A percentile compares a stretch with the other conserved stretches of the same genome.
Conservation (phyloP, 2,113 vertebrate genomes). For the Odontesthes bonariensis region DNA sequence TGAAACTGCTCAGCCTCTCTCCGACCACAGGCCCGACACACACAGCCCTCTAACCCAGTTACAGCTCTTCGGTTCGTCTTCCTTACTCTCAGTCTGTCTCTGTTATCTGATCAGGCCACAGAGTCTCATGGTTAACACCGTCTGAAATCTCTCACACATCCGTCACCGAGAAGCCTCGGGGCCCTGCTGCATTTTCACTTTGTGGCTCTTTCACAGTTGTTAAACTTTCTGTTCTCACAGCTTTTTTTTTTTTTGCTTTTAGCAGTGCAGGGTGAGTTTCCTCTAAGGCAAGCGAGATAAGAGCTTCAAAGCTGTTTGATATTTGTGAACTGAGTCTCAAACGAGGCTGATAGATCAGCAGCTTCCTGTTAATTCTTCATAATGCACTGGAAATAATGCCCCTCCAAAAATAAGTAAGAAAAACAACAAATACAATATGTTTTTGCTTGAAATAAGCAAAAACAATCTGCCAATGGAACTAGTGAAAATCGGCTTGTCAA, state of each 20-base stretch:
- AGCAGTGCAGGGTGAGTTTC: constrained; percentile 7
- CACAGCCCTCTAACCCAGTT: constrained; percentile 37
- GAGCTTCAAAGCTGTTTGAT: neutral
- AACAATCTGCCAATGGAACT: too few relatives aligned
- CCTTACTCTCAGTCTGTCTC: neutral
- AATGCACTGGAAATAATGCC: too few relatives aligned
- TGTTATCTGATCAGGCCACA: neutral
- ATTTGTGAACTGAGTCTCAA: too few relatives aligned
- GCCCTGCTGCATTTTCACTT: neutral
- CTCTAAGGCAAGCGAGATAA: neutral
- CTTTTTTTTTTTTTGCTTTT: neutral
- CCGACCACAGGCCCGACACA: constrained; percentile 30
- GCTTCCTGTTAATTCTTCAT: neutral
- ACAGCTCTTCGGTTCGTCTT: constrained; percentile 11
- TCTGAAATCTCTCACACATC: neutral
- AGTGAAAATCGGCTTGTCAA: too few relatives aligned
- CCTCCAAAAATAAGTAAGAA: too few relatives aligned
- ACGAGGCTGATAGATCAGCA: too few relatives aligned
- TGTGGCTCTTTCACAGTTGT: neutral
- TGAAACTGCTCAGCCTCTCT: constrained; percentile 33
- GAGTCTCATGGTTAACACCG: neutral
- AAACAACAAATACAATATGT: too few relatives aligned
- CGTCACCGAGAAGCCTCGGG: neutral
- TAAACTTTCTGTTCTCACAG: constrained; percentile 11
- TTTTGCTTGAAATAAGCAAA: too few relatives aligned